Evolutionary conservation across 2,797 vertebrate species (phyloP).

Genomic region (Amblyraja radiata): DNA sequence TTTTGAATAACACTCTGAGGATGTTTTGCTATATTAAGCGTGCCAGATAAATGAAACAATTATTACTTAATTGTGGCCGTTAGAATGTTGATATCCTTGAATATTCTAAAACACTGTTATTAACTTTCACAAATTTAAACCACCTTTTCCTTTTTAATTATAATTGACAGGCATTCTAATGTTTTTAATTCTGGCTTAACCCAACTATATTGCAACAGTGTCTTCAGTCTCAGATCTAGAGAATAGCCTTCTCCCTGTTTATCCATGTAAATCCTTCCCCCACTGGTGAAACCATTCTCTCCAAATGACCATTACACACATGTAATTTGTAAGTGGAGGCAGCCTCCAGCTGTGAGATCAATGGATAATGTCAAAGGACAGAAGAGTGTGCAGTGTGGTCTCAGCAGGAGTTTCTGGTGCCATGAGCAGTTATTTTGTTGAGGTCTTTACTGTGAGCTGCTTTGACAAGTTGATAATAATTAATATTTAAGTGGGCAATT

Average conservation of each 20-base stretch:
- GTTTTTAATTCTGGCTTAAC: not conserved
- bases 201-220: not conserved
- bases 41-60: too few species aligned
- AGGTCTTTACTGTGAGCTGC: not conserved
- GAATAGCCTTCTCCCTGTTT: not conserved
- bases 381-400: not conserved
- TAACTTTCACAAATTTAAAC: not conserved
- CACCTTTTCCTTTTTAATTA: not conserved
- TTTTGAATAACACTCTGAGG: too few species aligned
- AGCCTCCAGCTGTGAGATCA: not conserved
- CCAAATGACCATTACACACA: not conserved
- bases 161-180: not conserved
- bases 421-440: not conserved
- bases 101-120: not conserved
- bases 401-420: not conserved
- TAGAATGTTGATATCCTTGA: not conserved
- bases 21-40: too few species aligned
- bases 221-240: not conserved
- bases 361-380: not conserved
- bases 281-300: not conserved
- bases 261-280: too few species aligned
- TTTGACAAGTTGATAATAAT: not conserved
- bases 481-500: slow-evolving; percentile 22
- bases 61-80: not conserved
- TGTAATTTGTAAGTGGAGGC: not conserved